Conservation (phyloP, 2,888 invertebrate genomes). For the Petrolisthes manimaculis region DNA sequence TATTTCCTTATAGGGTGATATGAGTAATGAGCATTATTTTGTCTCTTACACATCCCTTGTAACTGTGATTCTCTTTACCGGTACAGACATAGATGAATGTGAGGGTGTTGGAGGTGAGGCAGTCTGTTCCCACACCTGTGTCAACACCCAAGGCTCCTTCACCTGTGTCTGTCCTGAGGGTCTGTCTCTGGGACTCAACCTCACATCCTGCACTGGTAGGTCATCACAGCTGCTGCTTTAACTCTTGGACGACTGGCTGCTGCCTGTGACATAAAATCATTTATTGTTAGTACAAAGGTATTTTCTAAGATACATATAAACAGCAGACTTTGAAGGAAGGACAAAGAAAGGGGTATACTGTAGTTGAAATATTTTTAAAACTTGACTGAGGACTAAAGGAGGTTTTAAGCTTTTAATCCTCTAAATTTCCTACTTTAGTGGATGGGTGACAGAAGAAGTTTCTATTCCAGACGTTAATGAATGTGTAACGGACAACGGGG, state of each 20-base stretch:
- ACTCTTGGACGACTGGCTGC: background rate
- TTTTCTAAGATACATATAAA: background rate
- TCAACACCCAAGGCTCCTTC: conserved; percentile 73
- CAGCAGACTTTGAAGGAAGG: too few relatives aligned
- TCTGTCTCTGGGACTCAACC: conserved; percentile 68
- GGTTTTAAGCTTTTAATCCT: too few relatives aligned
- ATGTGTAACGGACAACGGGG: conserved; percentile 56
- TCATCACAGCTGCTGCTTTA: too few relatives aligned
- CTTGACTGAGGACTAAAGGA: too few relatives aligned
- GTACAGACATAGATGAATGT: too few relatives aligned
- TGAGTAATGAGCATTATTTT: too few relatives aligned
- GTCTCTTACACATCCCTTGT: too few relatives aligned
- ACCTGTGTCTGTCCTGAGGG: conserved; percentile 74
- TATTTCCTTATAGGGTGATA: too few relatives aligned
- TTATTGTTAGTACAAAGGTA: background rate
- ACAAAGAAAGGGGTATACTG: too few relatives aligned
- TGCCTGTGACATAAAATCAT: background rate
- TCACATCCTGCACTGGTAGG: conserved; percentile 67
- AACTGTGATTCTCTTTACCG: too few relatives aligned
- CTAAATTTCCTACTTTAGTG: too few relatives aligned
- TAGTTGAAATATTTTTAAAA: too few relatives aligned
- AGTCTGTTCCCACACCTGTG: conserved; percentile 71
- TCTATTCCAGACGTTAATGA: conserved; percentile 35
- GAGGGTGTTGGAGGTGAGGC: conserved; percentile 66
- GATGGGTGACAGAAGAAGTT: background rate